Percentiles rank a stretch among this genome's conserved stretches.
phyloP scores from a whole-genome alignment of 2,113 vertebrate species.

The Gallinago undulata region DNA sequence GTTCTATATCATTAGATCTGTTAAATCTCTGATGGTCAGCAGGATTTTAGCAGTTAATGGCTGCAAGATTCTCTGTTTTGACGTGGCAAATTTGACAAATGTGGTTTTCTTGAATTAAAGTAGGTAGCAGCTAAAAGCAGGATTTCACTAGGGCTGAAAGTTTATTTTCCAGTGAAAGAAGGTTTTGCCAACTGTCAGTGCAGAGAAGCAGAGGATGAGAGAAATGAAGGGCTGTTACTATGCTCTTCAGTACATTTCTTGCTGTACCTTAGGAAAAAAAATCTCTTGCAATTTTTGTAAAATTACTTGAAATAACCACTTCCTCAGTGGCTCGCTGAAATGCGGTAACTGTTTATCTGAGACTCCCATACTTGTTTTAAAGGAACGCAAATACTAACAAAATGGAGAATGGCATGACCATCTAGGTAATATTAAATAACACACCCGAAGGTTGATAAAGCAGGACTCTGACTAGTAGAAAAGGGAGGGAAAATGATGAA shows the following conservation, averaged over 20 bases:
- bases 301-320: background rate
- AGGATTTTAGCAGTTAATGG: background rate
- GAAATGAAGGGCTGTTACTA: background rate
- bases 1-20: background rate
- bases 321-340: background rate
- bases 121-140: background rate
- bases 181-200: background rate
- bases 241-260: background rate
- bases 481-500: background rate
- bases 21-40: background rate
- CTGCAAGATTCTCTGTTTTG: background rate
- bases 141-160: background rate
- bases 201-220: background rate
- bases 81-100: background rate
- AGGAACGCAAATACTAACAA: background rate
- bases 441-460: background rate
- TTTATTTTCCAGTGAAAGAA: background rate
- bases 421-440: background rate
- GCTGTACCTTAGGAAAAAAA: background rate
- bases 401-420: background rate
- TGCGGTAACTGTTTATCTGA: background rate
- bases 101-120: background rate
- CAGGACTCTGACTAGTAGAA: background rate
- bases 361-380: background rate
- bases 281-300: background rate